Evolutionary conservation across 2,113 vertebrate species (phyloP).

Genomic region (Ptyas mucosa): DNA sequence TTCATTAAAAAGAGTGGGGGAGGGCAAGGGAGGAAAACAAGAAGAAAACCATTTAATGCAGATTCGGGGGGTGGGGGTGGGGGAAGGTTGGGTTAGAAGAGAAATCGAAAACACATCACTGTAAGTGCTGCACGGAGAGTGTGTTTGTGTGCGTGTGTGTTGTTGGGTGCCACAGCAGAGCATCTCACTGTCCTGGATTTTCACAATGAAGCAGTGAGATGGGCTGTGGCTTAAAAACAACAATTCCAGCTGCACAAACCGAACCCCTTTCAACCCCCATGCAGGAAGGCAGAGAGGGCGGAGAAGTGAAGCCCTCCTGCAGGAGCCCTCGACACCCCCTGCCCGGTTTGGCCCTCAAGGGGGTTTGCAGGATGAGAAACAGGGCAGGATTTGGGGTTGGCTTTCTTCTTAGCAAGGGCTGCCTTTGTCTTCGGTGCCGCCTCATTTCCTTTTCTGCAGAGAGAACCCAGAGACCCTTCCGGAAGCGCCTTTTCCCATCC

Average conservation of each 20-base stretch:
- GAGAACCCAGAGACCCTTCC: slow-evolving; percentile 17
- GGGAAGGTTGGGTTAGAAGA: background rate
- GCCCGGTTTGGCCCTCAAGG: background rate
- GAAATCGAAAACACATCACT: background rate
- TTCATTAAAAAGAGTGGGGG: background rate
- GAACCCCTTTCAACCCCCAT: background rate
- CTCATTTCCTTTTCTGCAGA: background rate
- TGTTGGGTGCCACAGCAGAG: background rate
- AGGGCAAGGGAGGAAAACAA: background rate
- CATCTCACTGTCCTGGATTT: background rate
- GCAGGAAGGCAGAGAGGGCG: background rate
- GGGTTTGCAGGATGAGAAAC: too few species aligned
- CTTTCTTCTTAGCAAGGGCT: background rate
- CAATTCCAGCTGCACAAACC: background rate
- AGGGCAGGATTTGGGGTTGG: background rate
- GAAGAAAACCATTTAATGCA: background rate
- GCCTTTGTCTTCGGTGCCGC: slow-evolving; percentile 19
- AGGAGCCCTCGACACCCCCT: background rate
- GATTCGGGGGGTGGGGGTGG: background rate
- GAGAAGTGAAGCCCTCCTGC: too few species aligned
- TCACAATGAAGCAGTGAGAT: background rate
- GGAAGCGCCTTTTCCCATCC: slow-evolving; percentile 29
- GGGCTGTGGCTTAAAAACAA: background rate
- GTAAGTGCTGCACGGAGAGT: background rate
- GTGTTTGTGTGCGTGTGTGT: background rate